Percentiles rank a stretch among this genome's conserved stretches.
phyloP scores from a whole-genome alignment of 2,113 vertebrate genomes.

The Epinephelus fuscoguttatus region DNA sequence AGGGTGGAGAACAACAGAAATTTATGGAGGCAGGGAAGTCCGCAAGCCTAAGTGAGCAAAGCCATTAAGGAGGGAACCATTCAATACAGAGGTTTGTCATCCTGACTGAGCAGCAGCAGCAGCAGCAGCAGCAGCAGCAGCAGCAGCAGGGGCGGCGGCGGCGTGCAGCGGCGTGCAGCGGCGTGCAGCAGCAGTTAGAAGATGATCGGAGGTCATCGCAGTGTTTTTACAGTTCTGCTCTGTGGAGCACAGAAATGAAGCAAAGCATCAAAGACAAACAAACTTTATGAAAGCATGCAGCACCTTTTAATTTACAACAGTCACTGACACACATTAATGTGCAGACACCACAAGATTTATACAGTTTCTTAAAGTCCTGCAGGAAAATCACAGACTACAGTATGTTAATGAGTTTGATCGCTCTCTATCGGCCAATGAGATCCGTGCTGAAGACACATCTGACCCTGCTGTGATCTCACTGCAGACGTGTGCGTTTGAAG shows the following conservation, averaged over 20 bases:
- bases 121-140: not conserved
- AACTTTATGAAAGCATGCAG: not conserved
- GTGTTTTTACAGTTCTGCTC: conserved; percentile 40
- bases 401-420: not conserved
- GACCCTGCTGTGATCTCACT: conserved; percentile 24
- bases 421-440: not conserved
- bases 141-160: too few species aligned
- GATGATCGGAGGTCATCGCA: conserved; percentile 40
- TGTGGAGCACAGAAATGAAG: not conserved
- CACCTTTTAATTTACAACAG: conserved; percentile 10
- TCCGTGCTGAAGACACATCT: conserved; percentile 9
- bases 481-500: conserved; percentile 17
- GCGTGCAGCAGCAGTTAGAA: conserved; percentile 39
- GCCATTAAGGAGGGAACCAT: conserved; percentile 77
- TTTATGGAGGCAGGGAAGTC: conserved; percentile 71
- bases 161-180: conserved; percentile 34
- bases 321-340: not conserved
- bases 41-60: conserved; percentile 71
- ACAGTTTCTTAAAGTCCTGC: not conserved
- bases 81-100: conserved; percentile 74
- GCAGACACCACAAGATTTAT: not conserved
- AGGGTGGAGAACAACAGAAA: conserved; percentile 77
- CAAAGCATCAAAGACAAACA: not conserved
- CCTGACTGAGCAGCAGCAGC: conserved; percentile 48
- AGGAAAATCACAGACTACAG: not conserved